Percentiles rank a stretch among this genome's conserved stretches.
Evolutionary conservation across 2,113 vertebrate species (phyloP).

Genomic region (Dasyprocta punctata): DNA sequence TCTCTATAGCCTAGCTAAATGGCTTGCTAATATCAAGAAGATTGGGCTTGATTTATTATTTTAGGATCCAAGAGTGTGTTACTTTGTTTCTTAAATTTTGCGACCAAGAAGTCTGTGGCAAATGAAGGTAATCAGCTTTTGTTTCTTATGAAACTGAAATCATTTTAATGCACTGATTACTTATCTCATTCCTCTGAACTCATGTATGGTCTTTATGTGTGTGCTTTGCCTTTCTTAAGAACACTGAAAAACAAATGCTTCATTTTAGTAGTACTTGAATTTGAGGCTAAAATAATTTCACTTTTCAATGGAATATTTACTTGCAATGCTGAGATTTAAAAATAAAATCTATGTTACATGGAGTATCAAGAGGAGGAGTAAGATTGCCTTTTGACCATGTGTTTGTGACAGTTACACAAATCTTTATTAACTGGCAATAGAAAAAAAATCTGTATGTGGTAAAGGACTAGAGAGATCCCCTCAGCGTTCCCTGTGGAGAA

Average conservation of each 20-base stretch:
- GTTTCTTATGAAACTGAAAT: constrained; percentile 46
- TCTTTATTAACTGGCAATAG: constrained; percentile 84
- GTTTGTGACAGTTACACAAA: constrained; percentile 83
- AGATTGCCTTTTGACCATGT: constrained; percentile 81
- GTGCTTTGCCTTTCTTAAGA: constrained; percentile 39
- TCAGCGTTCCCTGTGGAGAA: constrained; percentile 83
- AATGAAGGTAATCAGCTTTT: constrained; percentile 39
- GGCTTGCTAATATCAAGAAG: neutral
- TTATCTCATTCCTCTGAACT: constrained; percentile 49
- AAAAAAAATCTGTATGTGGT: constrained; percentile 81
- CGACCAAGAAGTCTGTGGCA: constrained; percentile 1
- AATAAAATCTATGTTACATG: constrained; percentile 53
- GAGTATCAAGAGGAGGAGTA: constrained; percentile 77
- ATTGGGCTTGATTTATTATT: constrained; percentile 49
- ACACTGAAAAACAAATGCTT: neutral
- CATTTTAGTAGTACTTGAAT: constrained; percentile 5
- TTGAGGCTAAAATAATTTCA: constrained; percentile 21
- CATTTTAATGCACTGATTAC: constrained; percentile 17
- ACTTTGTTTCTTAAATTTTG: constrained; percentile 7
- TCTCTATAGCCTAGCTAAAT: neutral
- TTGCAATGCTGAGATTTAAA: constrained; percentile 77
- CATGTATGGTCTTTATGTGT: neutral
- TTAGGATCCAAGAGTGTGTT: constrained; percentile 33
- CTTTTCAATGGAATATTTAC: constrained; percentile 51
- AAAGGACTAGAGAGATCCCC: constrained; percentile 78